Evolutionary conservation across 1,140 invertebrate species (phyloP), one percentile per base, ranked within the genome.

Genomic region (Cherax destructor): DNA sequence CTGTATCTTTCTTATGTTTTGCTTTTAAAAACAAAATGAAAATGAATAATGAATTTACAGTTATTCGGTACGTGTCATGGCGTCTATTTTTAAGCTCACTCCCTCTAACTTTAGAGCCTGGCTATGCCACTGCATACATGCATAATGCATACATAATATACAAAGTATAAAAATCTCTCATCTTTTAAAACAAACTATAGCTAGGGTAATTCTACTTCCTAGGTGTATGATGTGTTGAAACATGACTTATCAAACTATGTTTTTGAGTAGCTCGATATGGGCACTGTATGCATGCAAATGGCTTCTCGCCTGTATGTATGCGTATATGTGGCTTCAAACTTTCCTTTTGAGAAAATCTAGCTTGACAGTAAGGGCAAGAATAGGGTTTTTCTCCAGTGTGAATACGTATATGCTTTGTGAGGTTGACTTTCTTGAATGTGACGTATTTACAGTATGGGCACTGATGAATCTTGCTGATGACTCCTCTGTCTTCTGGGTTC

Each of bases 401-500:
- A 56, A 83, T 83, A 56, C 80, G 50, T 21, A 83, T 52, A 59
- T 83, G 80, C 52, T 83, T 83, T 83, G 52, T 83, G 18, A 83
- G 21, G 80, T 83, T 83, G 80, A 61, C 10, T 83, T 61, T 83
- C 80, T 83, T 83, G 18, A 52, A 30, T 21, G 80, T 83, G 18
- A 52, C n/a, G 80, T 83, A 83, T 83, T 61, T 83, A 83, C 80
- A 83, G n/a, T 83, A 83, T 83, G 80, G 80, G 30, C 80, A 83
- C 49, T 30, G 80, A 47, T 83, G 80, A 59, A 59, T 83, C 80
- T 83, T 83, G 49, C 11, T 9, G 80, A 16, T 59, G 50, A 30
- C 52, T 59, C 56, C 52, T 24, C 80, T 52, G 50, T 52, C 80
- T 83, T 83, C 80, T 52, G 80, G 80, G 47, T 79, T 79, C 50